These are phyloP conservation scores for Scaptomyza hsui DNA, from an alignment of 1,140 invertebrate species.

Conservation along the genomic window DNA sequence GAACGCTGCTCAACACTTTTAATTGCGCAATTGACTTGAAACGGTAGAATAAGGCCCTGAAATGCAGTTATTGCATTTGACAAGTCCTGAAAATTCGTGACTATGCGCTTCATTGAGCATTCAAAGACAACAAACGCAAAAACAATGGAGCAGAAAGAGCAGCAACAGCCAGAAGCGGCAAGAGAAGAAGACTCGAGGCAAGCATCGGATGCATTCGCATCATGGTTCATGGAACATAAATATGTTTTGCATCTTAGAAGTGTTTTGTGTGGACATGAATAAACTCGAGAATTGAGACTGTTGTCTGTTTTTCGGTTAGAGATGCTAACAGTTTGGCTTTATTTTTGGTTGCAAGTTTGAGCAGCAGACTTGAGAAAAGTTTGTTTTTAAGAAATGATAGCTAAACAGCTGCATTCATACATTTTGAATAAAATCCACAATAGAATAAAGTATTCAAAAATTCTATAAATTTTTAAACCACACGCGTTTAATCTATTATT, in stretches of 20 bases:
- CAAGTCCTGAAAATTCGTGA: slow-evolving; percentile 50
- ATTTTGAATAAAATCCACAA: neutral
- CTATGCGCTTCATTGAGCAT: slow-evolving; percentile 74
- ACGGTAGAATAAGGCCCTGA: slow-evolving; percentile 17
- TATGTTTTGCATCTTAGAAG: slow-evolving; percentile 34
- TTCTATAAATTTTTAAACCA: neutral
- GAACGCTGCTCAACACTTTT: slow-evolving; percentile 39
- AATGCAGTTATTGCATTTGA: slow-evolving; percentile 42
- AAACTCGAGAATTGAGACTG: slow-evolving; percentile 14
- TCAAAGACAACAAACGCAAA: slow-evolving; percentile 28
- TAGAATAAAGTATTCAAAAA: neutral
- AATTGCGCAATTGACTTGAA: slow-evolving; percentile 65
- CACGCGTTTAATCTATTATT: slow-evolving; percentile 6
- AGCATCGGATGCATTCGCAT: slow-evolving; percentile 24
- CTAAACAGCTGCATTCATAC: neutral
- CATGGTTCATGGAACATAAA: slow-evolving; percentile 25
- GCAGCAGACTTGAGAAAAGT: no score
- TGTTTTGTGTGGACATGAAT: slow-evolving; percentile 18
- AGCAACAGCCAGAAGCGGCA: slow-evolving; percentile 10
- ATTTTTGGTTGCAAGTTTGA: neutral
- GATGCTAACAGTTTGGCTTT: slow-evolving; percentile 11
- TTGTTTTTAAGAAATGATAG: no score
- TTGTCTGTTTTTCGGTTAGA: slow-evolving; percentile 14
- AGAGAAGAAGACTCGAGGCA: slow-evolving; percentile 6
- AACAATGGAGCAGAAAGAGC: slow-evolving; percentile 26